These are phyloP conservation scores for Penaeus chinensis DNA, from an alignment of 1,140 invertebrate species.

Conservation along the genomic window DNA sequence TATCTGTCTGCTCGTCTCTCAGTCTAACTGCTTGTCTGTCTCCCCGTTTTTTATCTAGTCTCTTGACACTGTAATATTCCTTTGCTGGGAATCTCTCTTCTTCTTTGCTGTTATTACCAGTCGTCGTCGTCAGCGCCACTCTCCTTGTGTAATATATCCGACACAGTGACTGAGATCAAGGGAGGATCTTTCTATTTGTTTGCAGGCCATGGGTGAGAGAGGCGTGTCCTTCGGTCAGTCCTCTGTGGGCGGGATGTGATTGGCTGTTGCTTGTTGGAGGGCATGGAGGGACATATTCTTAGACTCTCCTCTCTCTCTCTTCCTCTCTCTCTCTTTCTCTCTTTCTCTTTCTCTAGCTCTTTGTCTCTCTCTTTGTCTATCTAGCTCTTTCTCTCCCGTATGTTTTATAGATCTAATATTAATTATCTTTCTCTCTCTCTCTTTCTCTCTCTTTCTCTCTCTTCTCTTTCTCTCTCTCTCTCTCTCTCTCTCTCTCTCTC, in stretches of 20 bases:
- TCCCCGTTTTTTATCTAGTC: too few relatives aligned
- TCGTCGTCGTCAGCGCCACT: too few relatives aligned
- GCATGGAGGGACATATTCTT: not conserved
- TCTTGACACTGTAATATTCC: too few relatives aligned
- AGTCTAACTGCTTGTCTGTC: too few relatives aligned
- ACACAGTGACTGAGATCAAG: too few relatives aligned
- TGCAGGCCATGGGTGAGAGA: not conserved
- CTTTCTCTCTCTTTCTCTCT: not conserved
- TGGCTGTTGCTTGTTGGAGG: not conserved
- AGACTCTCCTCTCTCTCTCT: constrained; percentile 12
- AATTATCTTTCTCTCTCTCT: not conserved
- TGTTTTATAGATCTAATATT: too few relatives aligned
- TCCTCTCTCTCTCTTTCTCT: constrained; percentile 9
- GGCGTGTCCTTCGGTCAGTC: not conserved
- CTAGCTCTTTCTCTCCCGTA: not conserved
- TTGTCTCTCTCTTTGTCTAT: not conserved
- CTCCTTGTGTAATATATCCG: too few relatives aligned
- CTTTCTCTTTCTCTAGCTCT: constrained; percentile 11
- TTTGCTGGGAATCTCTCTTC: too few relatives aligned
- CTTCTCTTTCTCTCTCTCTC: not conserved
- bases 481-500: not conserved
- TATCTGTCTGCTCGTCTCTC: too few relatives aligned
- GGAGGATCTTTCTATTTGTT: too few relatives aligned
- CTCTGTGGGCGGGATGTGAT: not conserved
- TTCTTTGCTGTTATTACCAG: too few relatives aligned